Evolutionary conservation across 2,113 vertebrate genomes (phyloP).

Genomic region (Pipra filicauda): DNA sequence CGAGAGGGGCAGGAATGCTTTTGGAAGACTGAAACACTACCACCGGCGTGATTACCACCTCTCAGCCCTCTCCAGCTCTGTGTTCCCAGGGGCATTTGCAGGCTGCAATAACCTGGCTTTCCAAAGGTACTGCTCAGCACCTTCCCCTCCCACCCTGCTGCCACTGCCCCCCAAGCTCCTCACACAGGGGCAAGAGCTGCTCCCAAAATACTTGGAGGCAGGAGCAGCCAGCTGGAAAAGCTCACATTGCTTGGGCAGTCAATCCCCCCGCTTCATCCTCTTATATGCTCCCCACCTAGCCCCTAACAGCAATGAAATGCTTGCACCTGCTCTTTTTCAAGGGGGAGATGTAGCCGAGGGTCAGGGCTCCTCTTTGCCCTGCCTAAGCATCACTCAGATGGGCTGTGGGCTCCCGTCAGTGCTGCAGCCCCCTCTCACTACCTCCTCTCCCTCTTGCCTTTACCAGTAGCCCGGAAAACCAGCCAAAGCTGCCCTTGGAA

Average conservation of each 20-base stretch:
- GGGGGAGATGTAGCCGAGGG: not conserved
- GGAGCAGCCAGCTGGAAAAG: not conserved
- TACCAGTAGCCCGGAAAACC: not conserved
- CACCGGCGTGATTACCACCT: constrained; percentile 24
- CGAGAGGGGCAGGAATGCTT: not conserved
- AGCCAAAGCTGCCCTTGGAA: not conserved
- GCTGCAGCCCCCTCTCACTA: not conserved
- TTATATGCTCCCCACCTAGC: rapidly evolving
- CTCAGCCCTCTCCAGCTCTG: not conserved
- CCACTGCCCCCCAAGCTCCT: not conserved
- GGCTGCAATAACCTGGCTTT: constrained; percentile 22
- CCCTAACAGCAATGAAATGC: not conserved
- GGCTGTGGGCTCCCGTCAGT: rapidly evolving
- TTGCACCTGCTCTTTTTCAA: not conserved
- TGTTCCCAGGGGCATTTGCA: not conserved
- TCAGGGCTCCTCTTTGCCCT: not conserved
- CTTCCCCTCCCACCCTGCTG: not conserved
- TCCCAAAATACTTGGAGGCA: not conserved
- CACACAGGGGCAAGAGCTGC: not conserved
- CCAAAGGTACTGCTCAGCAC: constrained; percentile 23
- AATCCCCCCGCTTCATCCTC: not conserved
- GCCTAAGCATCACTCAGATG: rapidly evolving
- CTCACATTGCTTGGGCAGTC: rapidly evolving
- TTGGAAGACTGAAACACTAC: constrained; percentile 20
- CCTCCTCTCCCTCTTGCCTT: not conserved